A percentile compares a stretch with the other conserved stretches of the same genome.
Evolutionary conservation across 2,113 vertebrate genomes (phyloP).

Genomic region (Lontra canadensis): DNA sequence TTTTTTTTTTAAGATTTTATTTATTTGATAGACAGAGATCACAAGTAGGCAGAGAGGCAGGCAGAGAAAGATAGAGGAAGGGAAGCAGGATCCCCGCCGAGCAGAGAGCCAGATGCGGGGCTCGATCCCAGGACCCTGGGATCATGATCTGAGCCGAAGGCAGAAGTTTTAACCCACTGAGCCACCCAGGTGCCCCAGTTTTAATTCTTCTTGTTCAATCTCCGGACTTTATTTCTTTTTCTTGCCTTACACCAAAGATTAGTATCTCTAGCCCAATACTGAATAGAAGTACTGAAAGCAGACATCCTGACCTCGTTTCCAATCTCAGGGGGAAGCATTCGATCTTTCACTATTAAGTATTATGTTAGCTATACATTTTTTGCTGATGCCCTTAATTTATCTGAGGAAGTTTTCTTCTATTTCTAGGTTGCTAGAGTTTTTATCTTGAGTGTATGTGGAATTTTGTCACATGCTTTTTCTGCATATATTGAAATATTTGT

Average conservation of each 20-base stretch:
- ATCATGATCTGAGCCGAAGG: too few species aligned
- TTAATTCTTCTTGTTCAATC: background rate
- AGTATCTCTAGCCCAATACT: background rate
- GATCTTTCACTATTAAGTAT: background rate
- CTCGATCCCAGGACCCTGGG: too few species aligned
- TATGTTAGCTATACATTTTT: background rate
- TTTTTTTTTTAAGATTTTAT: too few species aligned
- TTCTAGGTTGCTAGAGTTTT: background rate
- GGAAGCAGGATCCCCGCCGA: too few species aligned
- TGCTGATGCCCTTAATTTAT: background rate
- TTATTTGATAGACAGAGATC: too few species aligned
- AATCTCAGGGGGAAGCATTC: background rate
- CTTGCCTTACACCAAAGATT: background rate
- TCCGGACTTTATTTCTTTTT: background rate
- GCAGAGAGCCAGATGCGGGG: too few species aligned
- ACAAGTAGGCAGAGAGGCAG: too few species aligned
- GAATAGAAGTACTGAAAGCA: background rate
- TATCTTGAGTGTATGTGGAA: background rate
- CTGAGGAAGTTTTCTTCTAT: conserved; percentile 14
- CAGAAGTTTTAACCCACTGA: too few species aligned
- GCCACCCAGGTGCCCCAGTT: too few species aligned
- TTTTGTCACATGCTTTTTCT: conserved; percentile 4
- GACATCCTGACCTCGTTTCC: background rate
- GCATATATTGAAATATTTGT: background rate
- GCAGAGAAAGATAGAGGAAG: too few species aligned